A percentile compares a stretch with the other conserved stretches of the same genome.
Evolutionary conservation across 2,797 vertebrate genomes (phyloP).

Genomic region (Peromyscus eremicus): DNA sequence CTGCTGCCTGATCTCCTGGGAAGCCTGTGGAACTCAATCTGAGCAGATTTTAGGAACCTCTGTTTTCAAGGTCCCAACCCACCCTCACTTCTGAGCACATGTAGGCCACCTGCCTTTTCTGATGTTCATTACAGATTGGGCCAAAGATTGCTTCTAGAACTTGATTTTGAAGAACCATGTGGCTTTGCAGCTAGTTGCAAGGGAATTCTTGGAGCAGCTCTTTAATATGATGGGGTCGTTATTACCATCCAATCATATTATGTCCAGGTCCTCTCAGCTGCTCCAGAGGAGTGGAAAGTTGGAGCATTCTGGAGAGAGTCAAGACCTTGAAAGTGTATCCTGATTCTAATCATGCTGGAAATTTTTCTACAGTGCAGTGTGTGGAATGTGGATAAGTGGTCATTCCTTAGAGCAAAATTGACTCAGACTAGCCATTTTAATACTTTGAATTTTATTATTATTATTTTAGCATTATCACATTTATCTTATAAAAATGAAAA

Average conservation of each 20-base stretch:
- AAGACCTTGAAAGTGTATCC: background rate
- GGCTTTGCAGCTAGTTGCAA: background rate
- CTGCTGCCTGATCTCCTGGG: background rate
- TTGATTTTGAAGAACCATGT: rapidly evolving
- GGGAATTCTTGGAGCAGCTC: background rate
- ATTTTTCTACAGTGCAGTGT: background rate
- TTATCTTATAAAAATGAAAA: background rate
- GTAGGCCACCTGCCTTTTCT: background rate
- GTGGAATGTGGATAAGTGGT: background rate
- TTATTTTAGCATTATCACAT: background rate
- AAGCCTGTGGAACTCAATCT: background rate
- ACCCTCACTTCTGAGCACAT: background rate
- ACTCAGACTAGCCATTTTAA: background rate
- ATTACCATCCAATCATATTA: background rate
- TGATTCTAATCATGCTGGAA: background rate
- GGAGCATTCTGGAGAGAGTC: background rate
- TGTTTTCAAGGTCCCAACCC: background rate
- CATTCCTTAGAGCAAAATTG: background rate
- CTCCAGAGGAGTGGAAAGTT: background rate
- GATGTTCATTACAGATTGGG: background rate
- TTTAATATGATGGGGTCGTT: background rate
- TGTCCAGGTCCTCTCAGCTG: background rate
- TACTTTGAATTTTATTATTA: background rate
- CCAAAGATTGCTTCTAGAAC: background rate
- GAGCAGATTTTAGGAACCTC: background rate